A percentile compares a stretch with the other conserved stretches of the same genome.
Conservation (phyloP, 2,888 invertebrate genomes). For the Cerastis rubricosa region DNA sequence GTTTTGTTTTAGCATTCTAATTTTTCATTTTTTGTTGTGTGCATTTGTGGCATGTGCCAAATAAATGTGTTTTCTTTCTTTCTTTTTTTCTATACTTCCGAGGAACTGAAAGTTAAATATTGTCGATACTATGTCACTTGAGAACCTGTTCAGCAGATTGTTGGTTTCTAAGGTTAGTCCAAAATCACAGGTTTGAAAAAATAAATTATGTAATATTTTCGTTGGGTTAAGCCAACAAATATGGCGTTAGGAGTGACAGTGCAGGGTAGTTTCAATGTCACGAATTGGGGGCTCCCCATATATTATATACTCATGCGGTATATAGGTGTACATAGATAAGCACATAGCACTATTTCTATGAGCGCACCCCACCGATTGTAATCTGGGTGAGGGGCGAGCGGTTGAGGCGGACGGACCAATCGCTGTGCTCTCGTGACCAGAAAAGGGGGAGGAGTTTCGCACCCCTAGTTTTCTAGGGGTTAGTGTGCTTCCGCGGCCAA, state of each 20-base stretch:
- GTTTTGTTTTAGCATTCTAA: too few relatives aligned
- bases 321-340: slow-evolving; percentile 83
- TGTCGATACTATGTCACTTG: not conserved
- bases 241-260: slow-evolving; percentile 57
- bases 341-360: slow-evolving; percentile 90
- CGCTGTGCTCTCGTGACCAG: slow-evolving; percentile 90
- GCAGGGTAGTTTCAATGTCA: slow-evolving; percentile 84
- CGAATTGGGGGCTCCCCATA: slow-evolving; percentile 82
- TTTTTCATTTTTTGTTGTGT: too few relatives aligned
- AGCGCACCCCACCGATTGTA: slow-evolving; percentile 91
- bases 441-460: slow-evolving; percentile 91
- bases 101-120: not conserved
- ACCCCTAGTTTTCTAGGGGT: slow-evolving; percentile 91
- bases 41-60: too few relatives aligned
- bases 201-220: slow-evolving; percentile 24
- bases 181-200: not conserved
- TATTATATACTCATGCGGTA: slow-evolving; percentile 81
- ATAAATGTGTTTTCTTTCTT: too few relatives aligned
- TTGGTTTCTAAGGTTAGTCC: not conserved
- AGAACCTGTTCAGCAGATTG: not conserved
- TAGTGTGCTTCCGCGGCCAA: slow-evolving; percentile 91
- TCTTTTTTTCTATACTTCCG: too few relatives aligned
- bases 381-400: slow-evolving; percentile 89
- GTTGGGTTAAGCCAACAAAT: slow-evolving; percentile 28
- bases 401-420: slow-evolving; percentile 88